Percentiles rank a stretch among this genome's conserved stretches.
phyloP scores from a whole-genome alignment of 2,888 invertebrate genomes.

The Anthoptus insignis region DNA sequence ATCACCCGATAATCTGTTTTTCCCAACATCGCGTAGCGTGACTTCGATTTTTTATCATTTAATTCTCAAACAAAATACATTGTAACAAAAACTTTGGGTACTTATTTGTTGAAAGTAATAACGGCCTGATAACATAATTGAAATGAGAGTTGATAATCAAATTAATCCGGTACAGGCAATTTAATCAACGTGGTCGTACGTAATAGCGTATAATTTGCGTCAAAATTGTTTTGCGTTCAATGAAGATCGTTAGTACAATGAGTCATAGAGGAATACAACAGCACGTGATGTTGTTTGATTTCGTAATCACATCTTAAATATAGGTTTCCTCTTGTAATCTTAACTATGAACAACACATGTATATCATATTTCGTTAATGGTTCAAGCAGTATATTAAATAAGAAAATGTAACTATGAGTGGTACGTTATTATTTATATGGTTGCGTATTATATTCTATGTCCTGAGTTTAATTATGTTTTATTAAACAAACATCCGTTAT shows the following conservation, averaged over 20 bases:
- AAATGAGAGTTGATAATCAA: constrained; percentile 82
- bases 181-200: constrained; percentile 77
- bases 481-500: too few species aligned
- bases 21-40: constrained; percentile 15
- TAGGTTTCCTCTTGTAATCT: constrained; percentile 63
- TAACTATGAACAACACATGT: constrained; percentile 59
- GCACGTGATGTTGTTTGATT: constrained; percentile 82
- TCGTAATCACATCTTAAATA: constrained; percentile 77
- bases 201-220: constrained; percentile 83
- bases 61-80: constrained; percentile 43
- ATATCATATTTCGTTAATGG: neutral
- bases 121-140: constrained; percentile 75
- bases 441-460: too few species aligned
- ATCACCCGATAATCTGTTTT: constrained; percentile 25
- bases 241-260: constrained; percentile 74
- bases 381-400: neutral
- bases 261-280: constrained; percentile 64
- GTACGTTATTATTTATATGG: too few species aligned
- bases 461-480: too few species aligned
- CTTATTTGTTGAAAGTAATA: constrained; percentile 65
- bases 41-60: constrained; percentile 23
- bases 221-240: constrained; percentile 80
- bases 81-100: constrained; percentile 66
- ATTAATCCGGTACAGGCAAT: constrained; percentile 78
- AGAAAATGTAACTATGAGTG: too few species aligned